Conservation (phyloP, 2,113 vertebrate species). For the Dolichallabes microphthalmus region DNA sequence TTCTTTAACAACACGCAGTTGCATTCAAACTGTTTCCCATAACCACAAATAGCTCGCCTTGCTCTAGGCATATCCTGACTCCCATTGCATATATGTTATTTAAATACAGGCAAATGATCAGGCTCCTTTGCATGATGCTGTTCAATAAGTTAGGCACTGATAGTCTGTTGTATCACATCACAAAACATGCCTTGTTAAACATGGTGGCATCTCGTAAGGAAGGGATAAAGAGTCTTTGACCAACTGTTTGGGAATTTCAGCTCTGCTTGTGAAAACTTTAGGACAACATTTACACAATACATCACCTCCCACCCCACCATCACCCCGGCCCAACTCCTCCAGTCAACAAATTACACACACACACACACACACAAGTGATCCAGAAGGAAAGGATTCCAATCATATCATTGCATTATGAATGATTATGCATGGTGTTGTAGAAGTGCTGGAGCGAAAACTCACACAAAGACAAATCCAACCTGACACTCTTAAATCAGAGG, state of each 20-base stretch:
- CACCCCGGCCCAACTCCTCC: background rate
- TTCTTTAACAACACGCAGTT: background rate
- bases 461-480: conserved; percentile 11
- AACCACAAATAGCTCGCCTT: background rate
- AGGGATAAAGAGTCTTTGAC: background rate
- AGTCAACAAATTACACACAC: conserved; percentile 25
- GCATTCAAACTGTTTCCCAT: conserved; percentile 1
- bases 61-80: background rate
- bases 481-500: conserved; percentile 34
- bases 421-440: conserved; percentile 14
- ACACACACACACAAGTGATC: conserved; percentile 23
- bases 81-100: background rate
- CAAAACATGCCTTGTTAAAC: conserved; percentile 6
- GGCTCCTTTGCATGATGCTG: conserved; percentile 1
- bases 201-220: background rate
- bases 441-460: background rate
- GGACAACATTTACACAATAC: conserved; percentile 38
- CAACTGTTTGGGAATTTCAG: conserved; percentile 26
- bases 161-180: conserved; percentile 2
- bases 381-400: conserved; percentile 48
- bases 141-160: conserved; percentile 18
- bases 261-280: conserved; percentile 30
- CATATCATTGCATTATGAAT: conserved; percentile 19
- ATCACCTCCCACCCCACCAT: background rate
- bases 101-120: background rate